phyloP scores from a whole-genome alignment of 2,113 vertebrate genomes.

The Bungarus multicinctus region DNA sequence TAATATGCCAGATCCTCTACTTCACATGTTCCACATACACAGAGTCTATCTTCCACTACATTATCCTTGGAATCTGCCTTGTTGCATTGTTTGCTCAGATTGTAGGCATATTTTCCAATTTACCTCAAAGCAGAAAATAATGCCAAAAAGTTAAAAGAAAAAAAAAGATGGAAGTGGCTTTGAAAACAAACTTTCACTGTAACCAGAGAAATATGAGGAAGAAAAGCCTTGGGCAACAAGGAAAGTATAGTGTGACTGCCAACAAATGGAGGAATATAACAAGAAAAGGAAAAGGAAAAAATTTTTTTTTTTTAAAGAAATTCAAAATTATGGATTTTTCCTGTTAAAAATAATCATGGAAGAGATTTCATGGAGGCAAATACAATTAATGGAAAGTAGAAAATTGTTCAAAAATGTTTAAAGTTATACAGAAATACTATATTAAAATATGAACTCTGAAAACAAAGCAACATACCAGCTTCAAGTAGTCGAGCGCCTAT shows the following conservation, averaged over 20 bases:
- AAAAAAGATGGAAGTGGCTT: not conserved
- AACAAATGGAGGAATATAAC: not conserved
- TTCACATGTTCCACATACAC: not conserved
- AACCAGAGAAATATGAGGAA: not conserved
- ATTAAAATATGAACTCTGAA: not conserved
- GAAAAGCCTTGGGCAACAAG: not conserved
- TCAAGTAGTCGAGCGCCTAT: not conserved
- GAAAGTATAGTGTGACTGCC: not conserved
- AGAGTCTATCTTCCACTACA: not conserved
- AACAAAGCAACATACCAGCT: not conserved
- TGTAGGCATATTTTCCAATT: not conserved
- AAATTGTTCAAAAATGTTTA: not conserved
- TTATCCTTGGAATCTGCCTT: not conserved
- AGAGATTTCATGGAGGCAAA: not conserved
- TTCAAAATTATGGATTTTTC: not conserved
- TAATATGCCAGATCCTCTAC: not conserved
- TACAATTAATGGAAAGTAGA: not conserved
- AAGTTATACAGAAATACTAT: not conserved
- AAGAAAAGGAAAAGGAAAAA: not conserved
- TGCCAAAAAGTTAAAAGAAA: not conserved
- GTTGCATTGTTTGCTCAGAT: not conserved
- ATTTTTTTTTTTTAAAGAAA: not conserved
- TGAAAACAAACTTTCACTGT: not conserved
- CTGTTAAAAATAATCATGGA: not conserved
- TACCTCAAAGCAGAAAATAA: not conserved